A percentile compares a stretch with the other conserved stretches of the same genome.
phyloP scores from a whole-genome alignment of 2,797 vertebrate species.

The Eulemur mongoz region DNA sequence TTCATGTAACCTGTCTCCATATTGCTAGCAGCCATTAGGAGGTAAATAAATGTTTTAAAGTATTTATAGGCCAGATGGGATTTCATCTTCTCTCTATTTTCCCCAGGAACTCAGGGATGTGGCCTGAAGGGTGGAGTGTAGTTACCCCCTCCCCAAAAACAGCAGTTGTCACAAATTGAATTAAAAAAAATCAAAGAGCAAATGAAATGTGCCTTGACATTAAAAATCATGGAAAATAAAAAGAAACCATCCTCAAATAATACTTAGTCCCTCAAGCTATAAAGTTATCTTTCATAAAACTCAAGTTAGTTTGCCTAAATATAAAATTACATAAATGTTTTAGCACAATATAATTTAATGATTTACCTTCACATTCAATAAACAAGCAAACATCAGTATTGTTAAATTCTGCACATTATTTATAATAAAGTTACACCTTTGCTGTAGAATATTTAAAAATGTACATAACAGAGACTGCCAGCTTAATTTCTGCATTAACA shows the following conservation, averaged over 20 bases:
- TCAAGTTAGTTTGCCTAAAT: neutral
- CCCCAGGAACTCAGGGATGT: neutral
- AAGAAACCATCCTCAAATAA: neutral
- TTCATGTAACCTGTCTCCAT: neutral
- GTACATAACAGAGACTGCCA: neutral
- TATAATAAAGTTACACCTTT: neutral
- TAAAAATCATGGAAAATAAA: neutral
- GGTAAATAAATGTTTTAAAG: neutral
- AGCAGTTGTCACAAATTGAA: neutral
- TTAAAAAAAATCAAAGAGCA: neutral
- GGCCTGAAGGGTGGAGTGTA: neutral
- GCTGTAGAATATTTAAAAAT: neutral
- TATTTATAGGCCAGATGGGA: neutral
- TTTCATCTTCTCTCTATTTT: neutral
- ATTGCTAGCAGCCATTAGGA: neutral
- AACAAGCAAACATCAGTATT: neutral
- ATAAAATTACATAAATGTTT: conserved; percentile 11
- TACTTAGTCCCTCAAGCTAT: neutral
- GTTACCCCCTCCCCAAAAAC: neutral
- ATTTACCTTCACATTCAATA: neutral
- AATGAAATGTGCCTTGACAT: neutral
- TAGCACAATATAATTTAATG: neutral
- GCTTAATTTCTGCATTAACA: neutral
- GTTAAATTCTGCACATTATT: neutral
- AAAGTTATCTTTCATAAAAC: neutral